Evolutionary conservation across 2,888 invertebrate genomes (phyloP), one percentile per base, ranked within the genome.

Genomic region (Argyresthia albistria): DNA sequence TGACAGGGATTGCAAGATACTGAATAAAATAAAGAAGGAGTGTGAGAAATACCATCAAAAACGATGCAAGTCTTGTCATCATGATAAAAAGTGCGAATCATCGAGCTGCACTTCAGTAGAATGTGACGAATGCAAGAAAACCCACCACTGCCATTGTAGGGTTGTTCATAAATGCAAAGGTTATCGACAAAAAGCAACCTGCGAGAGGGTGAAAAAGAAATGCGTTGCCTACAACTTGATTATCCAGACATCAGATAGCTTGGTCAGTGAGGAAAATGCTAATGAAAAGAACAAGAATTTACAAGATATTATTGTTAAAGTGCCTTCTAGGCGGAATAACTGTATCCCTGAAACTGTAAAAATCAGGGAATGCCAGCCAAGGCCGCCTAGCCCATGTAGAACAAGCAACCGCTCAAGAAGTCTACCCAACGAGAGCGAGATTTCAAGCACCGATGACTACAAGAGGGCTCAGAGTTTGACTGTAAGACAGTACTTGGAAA

Each of bases 401-500:
- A 8, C 47, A 9, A 45, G 10, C 3, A 39, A 39, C 39, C 65
- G 80, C 49, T 73, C 81, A 0, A 69, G 62, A 53, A 74, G 80
- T 65, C 63, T 70, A 51, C 79, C 81, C 0, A 76, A 75, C 54
- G 80, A 81, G 14, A 76, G 72, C 54, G 80, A 76, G 37, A 60
- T 73, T 51, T 76, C 82, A 4, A 78, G 80, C 56, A 70, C 75
- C 52, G 80, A 83, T 37, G 74, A 80, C 25, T 63, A 69, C 39
- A 74, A 62, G 51, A 76, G 61, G 53, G 59, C 70, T 11, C 73
- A 74, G 46, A 69, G 70, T 16, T 70, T 81, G 8, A 81, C 89
- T 7, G 87, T 92, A 35, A 82, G 93, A 88, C 93, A 95, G 54
- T 92, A 93, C 67, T 88, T 95, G 62, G 87, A 89, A 59, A 87